Conservation (phyloP, 2,797 vertebrate genomes). For the Oophaga sylvatica region DNA sequence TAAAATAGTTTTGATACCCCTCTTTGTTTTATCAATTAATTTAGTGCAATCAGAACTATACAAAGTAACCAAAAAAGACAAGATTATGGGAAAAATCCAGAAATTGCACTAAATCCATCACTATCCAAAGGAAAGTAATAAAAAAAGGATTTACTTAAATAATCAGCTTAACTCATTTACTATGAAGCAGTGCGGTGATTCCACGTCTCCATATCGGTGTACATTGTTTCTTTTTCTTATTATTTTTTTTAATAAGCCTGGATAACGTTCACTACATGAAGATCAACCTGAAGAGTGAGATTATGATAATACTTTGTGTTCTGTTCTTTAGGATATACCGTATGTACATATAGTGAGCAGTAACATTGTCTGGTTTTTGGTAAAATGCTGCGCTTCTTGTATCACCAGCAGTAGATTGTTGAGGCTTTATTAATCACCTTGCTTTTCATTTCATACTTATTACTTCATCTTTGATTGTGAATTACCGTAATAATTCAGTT, state of each 20-base stretch:
- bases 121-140: too few species aligned
- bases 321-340: background rate
- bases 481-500: background rate
- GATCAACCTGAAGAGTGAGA: background rate
- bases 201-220: background rate
- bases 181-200: background rate
- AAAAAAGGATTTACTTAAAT: too few species aligned
- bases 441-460: conserved; percentile 16
- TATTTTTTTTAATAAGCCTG: background rate
- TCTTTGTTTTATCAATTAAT: too few species aligned
- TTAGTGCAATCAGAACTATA: too few species aligned
- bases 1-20: too few species aligned
- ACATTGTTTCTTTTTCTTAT: background rate
- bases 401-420: too few species aligned
- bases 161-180: too few species aligned
- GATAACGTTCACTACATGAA: background rate
- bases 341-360: background rate
- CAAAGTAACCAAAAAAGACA: too few species aligned
- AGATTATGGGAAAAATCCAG: too few species aligned
- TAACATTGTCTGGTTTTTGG: background rate
- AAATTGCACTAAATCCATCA: too few species aligned
- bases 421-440: conserved; percentile 8
- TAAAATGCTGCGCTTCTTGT: background rate
- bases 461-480: background rate
- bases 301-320: background rate